These are phyloP conservation scores for Loripinus fragilis DNA, from an alignment of 2,888 invertebrate genomes.

Conservation along the genomic window DNA sequence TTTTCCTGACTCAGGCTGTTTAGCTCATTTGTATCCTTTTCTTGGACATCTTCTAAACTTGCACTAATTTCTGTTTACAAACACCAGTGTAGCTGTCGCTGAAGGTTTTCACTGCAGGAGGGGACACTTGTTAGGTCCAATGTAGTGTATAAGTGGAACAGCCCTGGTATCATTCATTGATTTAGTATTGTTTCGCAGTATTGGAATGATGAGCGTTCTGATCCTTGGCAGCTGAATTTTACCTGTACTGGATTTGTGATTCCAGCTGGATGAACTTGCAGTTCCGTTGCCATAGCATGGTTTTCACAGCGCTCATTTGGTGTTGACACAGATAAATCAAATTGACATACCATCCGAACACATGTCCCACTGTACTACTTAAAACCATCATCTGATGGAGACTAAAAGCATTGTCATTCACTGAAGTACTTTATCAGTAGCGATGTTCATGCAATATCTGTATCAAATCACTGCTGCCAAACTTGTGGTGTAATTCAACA, in stretches of 20 bases:
- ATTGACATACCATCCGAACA: constrained; percentile 31
- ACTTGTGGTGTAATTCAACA: constrained; percentile 33
- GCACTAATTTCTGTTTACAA: background rate
- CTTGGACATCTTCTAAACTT: constrained; percentile 6
- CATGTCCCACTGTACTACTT: background rate
- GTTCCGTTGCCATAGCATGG: constrained; percentile 34
- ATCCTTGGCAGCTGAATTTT: background rate
- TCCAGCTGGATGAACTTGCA: constrained; percentile 30
- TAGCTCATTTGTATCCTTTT: constrained; percentile 16
- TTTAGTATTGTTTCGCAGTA: constrained; percentile 7
- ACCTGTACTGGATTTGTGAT: constrained; percentile 6
- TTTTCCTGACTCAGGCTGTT: constrained; percentile 25
- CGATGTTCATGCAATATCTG: constrained; percentile 27
- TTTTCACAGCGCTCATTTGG: constrained; percentile 29
- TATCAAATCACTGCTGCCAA: constrained; percentile 33
- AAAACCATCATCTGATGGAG: constrained; percentile 27
- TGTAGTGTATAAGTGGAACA: constrained; percentile 20
- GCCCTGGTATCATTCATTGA: constrained; percentile 11
- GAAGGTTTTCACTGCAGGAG: background rate
- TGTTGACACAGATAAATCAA: constrained; percentile 23
- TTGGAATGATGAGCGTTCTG: constrained; percentile 12
- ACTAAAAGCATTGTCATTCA: constrained; percentile 14
- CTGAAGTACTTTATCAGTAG: constrained; percentile 21
- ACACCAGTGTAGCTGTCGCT: constrained; percentile 1
- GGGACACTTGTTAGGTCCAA: background rate